These are phyloP conservation scores for Therioaphis trifolii DNA, from an alignment of 2,888 invertebrate species.

Conservation along the genomic window DNA sequence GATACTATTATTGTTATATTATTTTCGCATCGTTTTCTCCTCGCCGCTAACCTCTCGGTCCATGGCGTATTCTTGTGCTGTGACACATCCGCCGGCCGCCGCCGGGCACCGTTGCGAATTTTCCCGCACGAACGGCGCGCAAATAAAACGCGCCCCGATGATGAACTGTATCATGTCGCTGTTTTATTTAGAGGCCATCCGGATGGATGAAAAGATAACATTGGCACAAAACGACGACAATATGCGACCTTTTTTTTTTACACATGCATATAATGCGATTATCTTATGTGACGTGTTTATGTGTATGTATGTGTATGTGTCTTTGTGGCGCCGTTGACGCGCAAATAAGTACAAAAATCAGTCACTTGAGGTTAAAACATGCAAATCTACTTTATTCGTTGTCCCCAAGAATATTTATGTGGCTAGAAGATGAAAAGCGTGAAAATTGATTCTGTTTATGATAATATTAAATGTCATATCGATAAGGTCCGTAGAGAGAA, in stretches of 20 bases:
- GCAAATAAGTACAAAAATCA: not conserved
- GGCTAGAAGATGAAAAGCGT: too few relatives aligned
- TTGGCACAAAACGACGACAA: conserved; percentile 6
- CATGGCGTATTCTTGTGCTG: too few relatives aligned
- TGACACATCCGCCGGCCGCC: too few relatives aligned
- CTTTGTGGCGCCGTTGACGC: too few relatives aligned
- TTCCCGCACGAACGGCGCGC: not conserved
- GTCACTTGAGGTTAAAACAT: not conserved
- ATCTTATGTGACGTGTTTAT: not conserved
- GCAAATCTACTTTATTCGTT: too few relatives aligned
- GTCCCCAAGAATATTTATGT: not conserved
- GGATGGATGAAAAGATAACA: conserved; percentile 30
- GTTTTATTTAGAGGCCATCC: conserved; percentile 18
- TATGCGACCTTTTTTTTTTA: not conserved
- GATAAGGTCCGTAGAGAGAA: too few relatives aligned
- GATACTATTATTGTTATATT: not conserved
- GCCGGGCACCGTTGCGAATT: not conserved
- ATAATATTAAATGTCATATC: too few relatives aligned
- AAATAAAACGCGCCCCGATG: not conserved
- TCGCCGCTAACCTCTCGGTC: too few relatives aligned
- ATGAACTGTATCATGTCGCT: not conserved
- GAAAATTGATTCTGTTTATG: too few relatives aligned
- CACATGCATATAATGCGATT: too few relatives aligned
- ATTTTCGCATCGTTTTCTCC: not conserved
- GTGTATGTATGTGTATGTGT: too few relatives aligned